A percentile compares a stretch with the other conserved stretches of the same genome.
These are phyloP conservation scores for Perca schrenkii DNA, from an alignment of 2,113 vertebrate species.

Conservation along the genomic window DNA sequence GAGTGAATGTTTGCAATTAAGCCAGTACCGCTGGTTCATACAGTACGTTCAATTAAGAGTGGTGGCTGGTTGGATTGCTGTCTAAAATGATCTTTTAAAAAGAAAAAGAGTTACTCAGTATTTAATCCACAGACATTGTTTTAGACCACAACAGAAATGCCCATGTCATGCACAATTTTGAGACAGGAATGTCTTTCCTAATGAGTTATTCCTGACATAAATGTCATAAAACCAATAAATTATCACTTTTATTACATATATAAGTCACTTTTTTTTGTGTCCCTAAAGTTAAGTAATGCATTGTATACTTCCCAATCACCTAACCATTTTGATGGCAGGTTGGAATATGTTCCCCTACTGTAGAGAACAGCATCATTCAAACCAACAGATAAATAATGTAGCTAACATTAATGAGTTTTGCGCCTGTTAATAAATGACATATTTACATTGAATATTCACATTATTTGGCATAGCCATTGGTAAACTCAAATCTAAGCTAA, in stretches of 20 bases:
- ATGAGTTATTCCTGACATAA: not conserved
- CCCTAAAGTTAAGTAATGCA: not conserved
- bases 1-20: conserved; percentile 26
- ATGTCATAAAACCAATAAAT: not conserved
- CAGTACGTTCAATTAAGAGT: not conserved
- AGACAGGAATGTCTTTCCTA: not conserved
- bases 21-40: conserved; percentile 1
- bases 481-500: not conserved
- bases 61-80: not conserved
- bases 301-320: not conserved
- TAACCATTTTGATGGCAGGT: not conserved
- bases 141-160: not conserved
- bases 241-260: not conserved
- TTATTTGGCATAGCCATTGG: not conserved
- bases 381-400: too few species aligned
- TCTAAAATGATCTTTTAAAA: not conserved
- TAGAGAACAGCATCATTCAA: not conserved
- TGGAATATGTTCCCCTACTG: not conserved
- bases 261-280: not conserved
- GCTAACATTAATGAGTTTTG: not conserved
- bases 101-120: not conserved
- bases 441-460: not conserved
- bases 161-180: not conserved
- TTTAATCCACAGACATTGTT: not conserved
- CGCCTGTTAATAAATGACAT: not conserved